Base-by-base conservation (phyloP, 1,140 invertebrate genomes). In the Nephila pilipes region DNA sequence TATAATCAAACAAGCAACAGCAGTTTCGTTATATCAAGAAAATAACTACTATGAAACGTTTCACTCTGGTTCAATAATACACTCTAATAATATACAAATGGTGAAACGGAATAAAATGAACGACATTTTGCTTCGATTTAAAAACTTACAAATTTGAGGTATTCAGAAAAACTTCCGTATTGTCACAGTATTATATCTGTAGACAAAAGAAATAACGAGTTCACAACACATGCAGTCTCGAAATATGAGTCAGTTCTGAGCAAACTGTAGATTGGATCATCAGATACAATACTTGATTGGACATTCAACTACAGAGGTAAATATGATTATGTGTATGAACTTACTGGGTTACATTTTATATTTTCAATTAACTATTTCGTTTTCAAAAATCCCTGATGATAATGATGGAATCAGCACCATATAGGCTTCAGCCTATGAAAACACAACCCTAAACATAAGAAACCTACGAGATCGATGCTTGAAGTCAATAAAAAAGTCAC, bases 111-210 rank as follows among this genome's bases (percentile, higher is more conserved):
- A 93, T 63, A 87, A 93, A 93, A 87, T 87, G 65, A 93, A 57
- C 83, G n/a, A 38, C 83, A 92, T 92, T 92, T 92, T 92, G 63
- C 80, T 92, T 87, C 91, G 63, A 60, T 29, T 87, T 75, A 87
- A 87, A 93, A 93, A 93, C 90, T 79, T 93, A 93, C 65, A 87
- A 93, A 93, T 87, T 93, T 93, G 91, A 93, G 91, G 91, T 93
- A 93, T 79, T 93, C 85, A 85, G 90, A 92, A 85, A 92, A 85
- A 25, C 46, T 92, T 75, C 36, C n/a, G 46, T 58, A 58, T 32
- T 60, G 57, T 22, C 89, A 81, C 89, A 46, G 55, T 55, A 32
- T 38, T n/a, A 14, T 4, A 87, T 29, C 32, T 58, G 75, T 38
- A 65, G 54, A 46, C 46, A 80, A 57, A 32, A 92, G 36, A 92